Evolutionary conservation across 2,888 invertebrate genomes (phyloP), one percentile per base, ranked within the genome.

Genomic region (Aspidiotus destructor): DNA sequence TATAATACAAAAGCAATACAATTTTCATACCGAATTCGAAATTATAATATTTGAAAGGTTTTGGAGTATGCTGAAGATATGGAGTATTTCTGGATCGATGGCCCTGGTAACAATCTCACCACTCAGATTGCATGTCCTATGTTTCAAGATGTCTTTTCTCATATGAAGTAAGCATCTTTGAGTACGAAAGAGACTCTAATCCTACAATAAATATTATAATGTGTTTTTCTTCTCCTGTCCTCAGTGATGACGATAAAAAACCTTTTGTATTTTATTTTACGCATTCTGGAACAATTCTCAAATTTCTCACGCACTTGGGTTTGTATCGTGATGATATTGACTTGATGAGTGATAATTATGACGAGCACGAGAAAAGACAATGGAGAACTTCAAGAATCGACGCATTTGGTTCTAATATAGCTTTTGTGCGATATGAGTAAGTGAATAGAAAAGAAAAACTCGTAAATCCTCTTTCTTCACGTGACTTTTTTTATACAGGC

Each of bases 241-340:
- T 13, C 15, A 65, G 65, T 40, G 28, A 9, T 13, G 42, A 60
- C 9, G 28, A 28, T 42, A 58, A 65, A n/a, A 44, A 17, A 5
- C n/a, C 15, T 48, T 57, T 71, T 40, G 57, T 71, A 41, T 84
- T 86, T 72, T 85, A 89, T 74, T 92, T 92, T 75, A 84, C 89
- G 0, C 92, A 92, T 78, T 91, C 91, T 1, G 92, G 92, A 5
- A 86, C 90, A 0, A 75, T 92, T 57, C 78, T 92, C 42, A 92
- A 92, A 79, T 76, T 89, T 64, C 75, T 90, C 60, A 82, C 88
- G 0, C 84, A 87, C 73, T 76, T 92, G 72, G 85, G 86, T 13
- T 79, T 92, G 9, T 89, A 86, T 73, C 84, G 83, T 75, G 89
- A 91, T 61, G 75, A 80, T 0, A 71, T 77, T 3, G 82, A 81